Base-by-base conservation (phyloP, 2,888 invertebrate genomes). In the Tricholauxania praeusta region DNA sequence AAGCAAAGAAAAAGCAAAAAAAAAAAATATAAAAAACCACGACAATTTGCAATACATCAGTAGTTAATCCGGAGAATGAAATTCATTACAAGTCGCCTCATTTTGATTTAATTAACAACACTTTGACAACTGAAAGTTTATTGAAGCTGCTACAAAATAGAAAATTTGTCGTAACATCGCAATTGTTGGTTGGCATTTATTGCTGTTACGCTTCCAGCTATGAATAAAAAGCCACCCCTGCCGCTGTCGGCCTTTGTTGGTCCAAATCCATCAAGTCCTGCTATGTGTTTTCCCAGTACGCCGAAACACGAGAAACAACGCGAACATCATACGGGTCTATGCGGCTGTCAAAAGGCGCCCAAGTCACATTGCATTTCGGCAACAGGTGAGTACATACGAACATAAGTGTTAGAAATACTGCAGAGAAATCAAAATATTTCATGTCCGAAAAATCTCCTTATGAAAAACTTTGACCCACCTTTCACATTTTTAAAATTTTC, bases 331-430 rank as follows among this genome's bases (percentile, higher is more conserved):
- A 77, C 81, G 59, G 83, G 83, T 52, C 78, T 88, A 65, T 88
- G 87, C 73, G 87, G 87, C 59, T 88, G 87, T 78, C 86, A 86
- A 62, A 81, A 84, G 75, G 87, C 87, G 47, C 87, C 87, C 74
- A 87, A 86, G 80, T 88, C 87, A 75, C 87, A 87, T 79, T 88
- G 88, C 82, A 84, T 88, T 81, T 87, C 87, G 77, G 87, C 88
- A 77, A 85, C 87, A 82, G 88, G 87, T 87, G 77, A 81, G 84
- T 80, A 48, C 12, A 1, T 60, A 53, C 12, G 15, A 15, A 12
- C 22, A 10, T 2, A 1, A 15, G 49, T 47, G 52, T 14, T 3
- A 53, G 39, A 28, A 28, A 3, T 28, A 28, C 4, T 28, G 28
- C 28, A 2, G 4, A 28, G 28, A 28, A 2, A 28, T 28, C 4